Percentiles rank a stretch among this genome's conserved stretches.
Conservation (phyloP, 2,113 vertebrate species). For the Okapia johnstoni region DNA sequence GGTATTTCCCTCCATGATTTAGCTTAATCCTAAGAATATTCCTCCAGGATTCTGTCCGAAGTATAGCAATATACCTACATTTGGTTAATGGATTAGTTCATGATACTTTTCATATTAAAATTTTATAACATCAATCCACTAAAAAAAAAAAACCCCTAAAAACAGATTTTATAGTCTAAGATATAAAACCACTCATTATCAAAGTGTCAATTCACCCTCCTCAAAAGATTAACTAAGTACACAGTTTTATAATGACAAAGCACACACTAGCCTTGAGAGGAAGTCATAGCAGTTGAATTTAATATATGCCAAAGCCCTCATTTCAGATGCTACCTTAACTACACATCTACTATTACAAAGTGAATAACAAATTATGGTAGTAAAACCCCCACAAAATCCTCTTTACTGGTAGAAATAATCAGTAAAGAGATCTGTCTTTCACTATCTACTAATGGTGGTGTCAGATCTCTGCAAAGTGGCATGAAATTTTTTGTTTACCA, state of each 20-base stretch:
- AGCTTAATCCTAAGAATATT: background rate
- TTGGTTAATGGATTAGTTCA: background rate
- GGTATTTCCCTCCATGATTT: background rate
- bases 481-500: conserved; percentile 1
- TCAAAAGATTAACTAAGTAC: background rate
- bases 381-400: background rate
- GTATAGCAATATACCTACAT: background rate
- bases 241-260: background rate
- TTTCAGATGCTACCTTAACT: conserved; percentile 3
- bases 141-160: background rate
- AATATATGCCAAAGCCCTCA: background rate
- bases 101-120: background rate
- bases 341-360: background rate
- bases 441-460: background rate
- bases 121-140: background rate
- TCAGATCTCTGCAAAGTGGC: background rate
- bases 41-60: background rate
- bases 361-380: background rate
- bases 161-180: background rate
- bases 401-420: background rate
- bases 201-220: background rate
- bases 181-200: background rate
- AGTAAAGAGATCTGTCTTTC: background rate
- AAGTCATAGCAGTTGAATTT: background rate
- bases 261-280: background rate